These are phyloP conservation scores for Chrysochloris asiatica DNA, from an alignment of 2,113 vertebrate genomes.

Conservation along the genomic window DNA sequence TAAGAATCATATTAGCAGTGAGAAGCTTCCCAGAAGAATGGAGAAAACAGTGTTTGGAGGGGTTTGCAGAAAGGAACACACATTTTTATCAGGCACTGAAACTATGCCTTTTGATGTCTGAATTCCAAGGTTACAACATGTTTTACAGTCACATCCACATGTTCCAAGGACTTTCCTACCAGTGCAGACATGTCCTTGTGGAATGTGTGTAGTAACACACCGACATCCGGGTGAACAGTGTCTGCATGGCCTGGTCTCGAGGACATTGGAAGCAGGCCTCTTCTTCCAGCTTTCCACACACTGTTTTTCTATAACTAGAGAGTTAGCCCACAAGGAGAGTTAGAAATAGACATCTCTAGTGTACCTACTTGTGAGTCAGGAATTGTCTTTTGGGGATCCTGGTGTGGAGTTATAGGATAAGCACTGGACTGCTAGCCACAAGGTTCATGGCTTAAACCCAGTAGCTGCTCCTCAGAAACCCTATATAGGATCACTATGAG, in stretches of 20 bases:
- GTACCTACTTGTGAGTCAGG: neutral
- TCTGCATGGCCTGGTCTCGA: neutral
- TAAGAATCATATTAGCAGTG: conserved; percentile 69
- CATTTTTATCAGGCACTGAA: conserved; percentile 80
- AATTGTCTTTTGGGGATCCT: neutral
- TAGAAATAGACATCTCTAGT: neutral
- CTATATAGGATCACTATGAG: too few species aligned
- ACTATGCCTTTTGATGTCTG: conserved; percentile 81
- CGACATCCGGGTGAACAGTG: neutral
- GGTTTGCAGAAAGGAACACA: conserved; percentile 74
- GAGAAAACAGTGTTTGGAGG: conserved; percentile 65
- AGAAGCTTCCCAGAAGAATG: conserved; percentile 68
- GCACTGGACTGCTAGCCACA: too few species aligned
- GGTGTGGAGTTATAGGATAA: too few species aligned
- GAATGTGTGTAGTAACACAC: neutral
- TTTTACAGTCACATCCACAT: conserved; percentile 63
- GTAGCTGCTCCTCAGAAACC: too few species aligned
- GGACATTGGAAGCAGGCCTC: neutral
- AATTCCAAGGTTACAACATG: conserved; percentile 70
- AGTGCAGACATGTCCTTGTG: neutral
- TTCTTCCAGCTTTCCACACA: neutral
- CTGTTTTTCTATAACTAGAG: neutral
- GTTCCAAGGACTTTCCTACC: conserved; percentile 36
- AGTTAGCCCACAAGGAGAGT: neutral
- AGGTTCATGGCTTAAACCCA: too few species aligned